Conservation (phyloP, 2,888 invertebrate species). For the Dynastes hyllus region DNA sequence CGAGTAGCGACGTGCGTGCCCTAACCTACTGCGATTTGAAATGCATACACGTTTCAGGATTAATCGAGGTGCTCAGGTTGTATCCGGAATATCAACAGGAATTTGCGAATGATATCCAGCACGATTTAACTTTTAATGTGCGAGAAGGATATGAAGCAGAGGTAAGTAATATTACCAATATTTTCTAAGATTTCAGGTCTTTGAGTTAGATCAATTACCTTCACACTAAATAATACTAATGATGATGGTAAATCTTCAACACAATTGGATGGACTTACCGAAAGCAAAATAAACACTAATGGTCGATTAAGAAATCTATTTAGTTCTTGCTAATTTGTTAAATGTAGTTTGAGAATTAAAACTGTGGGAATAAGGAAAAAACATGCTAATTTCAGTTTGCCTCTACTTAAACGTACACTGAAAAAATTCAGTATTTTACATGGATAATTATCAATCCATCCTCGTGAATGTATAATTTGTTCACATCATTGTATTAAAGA, state of each 20-base stretch:
- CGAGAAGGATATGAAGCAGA: constrained; percentile 94
- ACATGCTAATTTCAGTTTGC: not conserved
- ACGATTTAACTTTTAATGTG: constrained; percentile 95
- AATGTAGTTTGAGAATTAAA: not conserved
- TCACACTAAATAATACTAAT: not conserved
- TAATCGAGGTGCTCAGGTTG: constrained; percentile 89
- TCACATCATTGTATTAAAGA: not conserved
- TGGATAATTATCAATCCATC: not conserved
- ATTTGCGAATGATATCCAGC: constrained; percentile 94
- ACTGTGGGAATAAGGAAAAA: not conserved
- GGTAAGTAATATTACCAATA: constrained; percentile 68
- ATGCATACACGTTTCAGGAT: constrained; percentile 92
- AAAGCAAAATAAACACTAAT: not conserved
- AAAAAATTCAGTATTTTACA: not conserved
- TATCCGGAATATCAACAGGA: constrained; percentile 97
- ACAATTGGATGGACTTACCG: not conserved
- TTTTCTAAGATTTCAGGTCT: not conserved
- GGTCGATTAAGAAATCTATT: no score
- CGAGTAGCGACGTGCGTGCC: constrained; percentile 94
- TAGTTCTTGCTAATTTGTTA: not conserved
- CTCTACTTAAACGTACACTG: not conserved
- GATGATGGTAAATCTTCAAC: not conserved
- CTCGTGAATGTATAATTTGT: not conserved
- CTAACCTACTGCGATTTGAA: constrained; percentile 97
- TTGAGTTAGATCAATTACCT: not conserved